Conservation (phyloP, 2,888 invertebrate species). For the Xestia sexstrigata region DNA sequence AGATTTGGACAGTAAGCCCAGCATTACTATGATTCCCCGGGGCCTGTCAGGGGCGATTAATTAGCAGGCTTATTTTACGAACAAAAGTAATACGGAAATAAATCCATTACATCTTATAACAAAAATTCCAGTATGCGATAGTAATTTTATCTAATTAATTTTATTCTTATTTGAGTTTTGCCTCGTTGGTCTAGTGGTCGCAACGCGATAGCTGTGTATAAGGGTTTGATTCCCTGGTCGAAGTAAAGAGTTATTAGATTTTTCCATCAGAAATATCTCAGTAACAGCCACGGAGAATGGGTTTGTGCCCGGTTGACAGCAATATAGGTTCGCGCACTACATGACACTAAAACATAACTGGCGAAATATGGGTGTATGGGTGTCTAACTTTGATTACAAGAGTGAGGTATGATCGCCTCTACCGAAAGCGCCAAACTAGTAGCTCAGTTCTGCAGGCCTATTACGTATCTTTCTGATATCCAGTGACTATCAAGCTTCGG, state of each 20-base stretch:
- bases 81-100: slow-evolving; percentile 15
- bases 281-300: neutral
- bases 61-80: slow-evolving; percentile 2
- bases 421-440: too few species aligned
- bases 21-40: slow-evolving; percentile 8
- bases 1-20: slow-evolving; percentile 29
- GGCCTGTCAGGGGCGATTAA: slow-evolving; percentile 18
- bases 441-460: too few species aligned
- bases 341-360: neutral
- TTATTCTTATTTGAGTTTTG: slow-evolving; percentile 18
- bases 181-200: neutral
- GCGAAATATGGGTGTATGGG: neutral
- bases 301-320: neutral
- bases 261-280: neutral
- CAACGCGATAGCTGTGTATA: neutral
- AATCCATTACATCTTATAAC: neutral
- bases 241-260: neutral
- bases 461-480: too few species aligned
- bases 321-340: neutral
- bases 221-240: neutral
- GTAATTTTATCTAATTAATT: neutral
- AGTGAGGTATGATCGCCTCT: too few species aligned
- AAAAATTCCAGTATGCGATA: neutral
- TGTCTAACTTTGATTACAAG: too few species aligned
- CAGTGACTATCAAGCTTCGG: too few species aligned